Evolutionary conservation across 92 coral and sea anemone genomes (phyloP), one percentile per base, ranked within the genome.

Genomic region (Galaxea fascicularis): DNA sequence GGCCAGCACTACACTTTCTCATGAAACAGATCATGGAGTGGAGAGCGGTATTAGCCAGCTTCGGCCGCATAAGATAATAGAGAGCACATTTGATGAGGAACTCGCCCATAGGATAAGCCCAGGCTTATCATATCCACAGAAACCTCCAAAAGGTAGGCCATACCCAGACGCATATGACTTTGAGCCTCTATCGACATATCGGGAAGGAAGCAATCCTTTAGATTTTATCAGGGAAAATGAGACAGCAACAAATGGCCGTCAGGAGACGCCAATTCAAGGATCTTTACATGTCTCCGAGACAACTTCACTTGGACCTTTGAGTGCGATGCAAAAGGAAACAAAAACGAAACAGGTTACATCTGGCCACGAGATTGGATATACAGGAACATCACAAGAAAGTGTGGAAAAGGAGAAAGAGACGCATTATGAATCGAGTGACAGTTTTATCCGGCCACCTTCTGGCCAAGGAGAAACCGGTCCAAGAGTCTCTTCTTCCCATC

Each of bases 21-120:
- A 66, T 20, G 64, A 51, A 60, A 28, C 66, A 21, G 63, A n/a
- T 66, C 16, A 22, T 18, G 20, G 25, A 28, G 16, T 27, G 20
- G 75, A 35, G 3, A 52, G 44, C n/a, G 45, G 16, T 11, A 51
- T 25, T 11, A 28, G 15, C 31, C 84, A 65, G 41, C 65, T 79
- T 6, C 74, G 84, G 0, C 86, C 86, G 15, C 86, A 82, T 57
- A 82, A 82, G 78, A 71, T 82, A 71, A 71, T 82, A 41, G 57
- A 54, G 26, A 82, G 78, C 25, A 39, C 86, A 1, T 82, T 71
- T 56, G 86, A 82, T 24, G 39, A 82, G 17, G 78, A 82, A 10
- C 78, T 70, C 3, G 35, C 70, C 6, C 78, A 58, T n/a, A 31
- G 58, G 71, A 54, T 82, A 13, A 8, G 4, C 9, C 67, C 76